Evolutionary conservation across 2,113 vertebrate genomes (phyloP).

Genomic region (Dasyurus viverrinus): DNA sequence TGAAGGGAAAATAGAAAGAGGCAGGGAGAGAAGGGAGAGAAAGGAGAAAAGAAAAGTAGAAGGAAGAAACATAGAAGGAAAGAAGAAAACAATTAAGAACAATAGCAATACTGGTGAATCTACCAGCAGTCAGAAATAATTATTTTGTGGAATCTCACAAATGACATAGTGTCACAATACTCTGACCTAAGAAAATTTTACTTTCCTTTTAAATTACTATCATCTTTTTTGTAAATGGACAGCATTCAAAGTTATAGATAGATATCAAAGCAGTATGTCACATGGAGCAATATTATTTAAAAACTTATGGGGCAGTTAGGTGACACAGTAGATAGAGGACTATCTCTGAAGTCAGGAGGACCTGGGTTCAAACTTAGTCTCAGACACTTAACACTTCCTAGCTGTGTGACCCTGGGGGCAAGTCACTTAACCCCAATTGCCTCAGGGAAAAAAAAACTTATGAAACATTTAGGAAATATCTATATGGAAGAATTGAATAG

Average conservation of each 20-base stretch:
- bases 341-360: too few species aligned
- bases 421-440: too few species aligned
- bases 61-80: not conserved
- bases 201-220: not conserved
- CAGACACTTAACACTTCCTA: too few species aligned
- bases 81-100: constrained; percentile 21
- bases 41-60: not conserved
- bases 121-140: not conserved
- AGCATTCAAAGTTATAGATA: not conserved
- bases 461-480: not conserved
- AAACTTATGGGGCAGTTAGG: not conserved
- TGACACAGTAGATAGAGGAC: too few species aligned
- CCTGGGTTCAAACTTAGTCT: too few species aligned
- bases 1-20: not conserved
- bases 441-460: not conserved
- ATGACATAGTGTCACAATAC: not conserved
- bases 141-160: not conserved
- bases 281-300: not conserved
- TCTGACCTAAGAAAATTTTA: constrained; percentile 14
- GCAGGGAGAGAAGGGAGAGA: not conserved
- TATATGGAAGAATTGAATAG: not conserved
- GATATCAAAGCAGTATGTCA: not conserved
- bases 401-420: too few species aligned
- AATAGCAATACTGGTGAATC: not conserved
- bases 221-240: not conserved